Evolutionary conservation across 2,888 invertebrate genomes (phyloP), one percentile per base, ranked within the genome.

Genomic region (Sericinus montela): DNA sequence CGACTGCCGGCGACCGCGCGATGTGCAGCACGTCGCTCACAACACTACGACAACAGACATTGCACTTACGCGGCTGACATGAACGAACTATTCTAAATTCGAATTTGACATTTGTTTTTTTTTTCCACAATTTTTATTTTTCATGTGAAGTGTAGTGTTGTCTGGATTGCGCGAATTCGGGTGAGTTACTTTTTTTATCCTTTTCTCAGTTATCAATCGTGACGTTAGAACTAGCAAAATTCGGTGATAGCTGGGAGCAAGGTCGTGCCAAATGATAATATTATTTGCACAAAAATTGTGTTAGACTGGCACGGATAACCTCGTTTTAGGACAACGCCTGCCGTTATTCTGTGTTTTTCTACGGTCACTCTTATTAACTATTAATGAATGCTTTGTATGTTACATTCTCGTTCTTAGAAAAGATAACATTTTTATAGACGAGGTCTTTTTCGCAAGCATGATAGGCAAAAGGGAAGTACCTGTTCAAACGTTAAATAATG

Each of bases 261-360:
- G 87, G 87, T 85, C 86, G 84, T 62, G 72, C 66, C 75, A 71
- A 67, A 64, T 76, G 86, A 87, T 87, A 86, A 86, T 81, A 80
- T 77, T 88, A 86, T 87, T 88, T 87, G 84, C 85, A 84, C 84
- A 75, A 81, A 87, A 81, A 80, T 58, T 79, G 75, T 80, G 82
- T 80, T 82, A 85, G 81, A 82, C 69, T 74, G 72, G 71, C 72
- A 72, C 75, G 87, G 86, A 85, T 88, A 87, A 88, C 87, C 87
- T 87, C 85, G 79, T 76, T 86, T 76, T 67, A 61, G 70, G 63
- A 86, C 82, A 86, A 83, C 73, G 80, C 67, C 62, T 61, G 58
- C 64, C 71, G 66, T 76, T 80, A 70, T 80, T 53, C 54, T 56
- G 44, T 41, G 32, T 51, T 59, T 56, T 59, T 58, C 46, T 58